Conservation (phyloP, 2,888 invertebrate species). For the Diploptera punctata region DNA sequence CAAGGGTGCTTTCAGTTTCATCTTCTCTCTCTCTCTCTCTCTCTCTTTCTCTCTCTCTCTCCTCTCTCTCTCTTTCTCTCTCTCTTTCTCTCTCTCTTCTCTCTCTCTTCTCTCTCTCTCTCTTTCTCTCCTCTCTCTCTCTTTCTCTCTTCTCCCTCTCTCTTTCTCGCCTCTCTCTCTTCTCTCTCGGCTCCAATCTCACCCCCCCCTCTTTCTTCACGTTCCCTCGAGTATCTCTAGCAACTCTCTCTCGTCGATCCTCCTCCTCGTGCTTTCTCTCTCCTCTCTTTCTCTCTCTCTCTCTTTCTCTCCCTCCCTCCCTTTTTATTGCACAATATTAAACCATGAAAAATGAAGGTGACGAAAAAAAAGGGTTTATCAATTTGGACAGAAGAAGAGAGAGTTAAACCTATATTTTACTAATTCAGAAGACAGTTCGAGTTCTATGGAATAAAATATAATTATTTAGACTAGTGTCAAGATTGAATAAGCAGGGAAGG, state of each 20-base stretch:
- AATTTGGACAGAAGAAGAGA: no score
- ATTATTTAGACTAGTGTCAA: no score
- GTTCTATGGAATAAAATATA: no score
- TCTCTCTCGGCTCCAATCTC: neutral
- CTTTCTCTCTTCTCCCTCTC: conserved; percentile 40
- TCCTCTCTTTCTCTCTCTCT: neutral
- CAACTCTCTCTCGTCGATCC: neutral
- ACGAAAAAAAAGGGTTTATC: no score
- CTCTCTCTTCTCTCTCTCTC: conserved; percentile 48
- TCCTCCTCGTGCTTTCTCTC: neutral
- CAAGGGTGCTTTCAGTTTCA: neutral
- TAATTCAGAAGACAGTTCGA: no score
- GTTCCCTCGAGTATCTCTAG: neutral
- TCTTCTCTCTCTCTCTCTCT: neutral
- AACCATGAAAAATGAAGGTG: no score
- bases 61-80: neutral
- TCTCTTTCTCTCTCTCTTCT: conserved; percentile 14
- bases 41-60: neutral
- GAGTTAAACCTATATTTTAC: no score
- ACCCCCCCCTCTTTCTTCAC: neutral
- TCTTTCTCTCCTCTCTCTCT: conserved; percentile 43
- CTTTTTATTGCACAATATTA: no score
- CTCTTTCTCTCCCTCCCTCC: neutral
- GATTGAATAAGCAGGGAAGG: no score
- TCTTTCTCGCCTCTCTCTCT: no score